Base-by-base conservation (phyloP, 2,113 vertebrate species). In the Zosterops lateralis region DNA sequence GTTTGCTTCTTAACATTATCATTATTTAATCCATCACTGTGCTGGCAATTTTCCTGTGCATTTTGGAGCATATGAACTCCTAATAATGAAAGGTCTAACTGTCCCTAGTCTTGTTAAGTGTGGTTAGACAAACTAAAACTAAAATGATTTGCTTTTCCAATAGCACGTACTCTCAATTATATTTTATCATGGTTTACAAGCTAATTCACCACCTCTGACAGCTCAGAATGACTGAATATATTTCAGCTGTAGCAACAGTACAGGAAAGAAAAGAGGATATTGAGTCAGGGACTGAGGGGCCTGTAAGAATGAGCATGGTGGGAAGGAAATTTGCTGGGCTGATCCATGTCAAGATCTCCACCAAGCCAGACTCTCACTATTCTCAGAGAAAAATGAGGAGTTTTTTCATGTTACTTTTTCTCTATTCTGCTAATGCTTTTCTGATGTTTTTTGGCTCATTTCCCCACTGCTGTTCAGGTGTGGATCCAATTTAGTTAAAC, bases 41-140 rank as follows among this genome's bases (percentile, higher is more conserved):
- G 2, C 72, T 90, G 88, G 68, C 77, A 92, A 93, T 95, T 94
- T 94, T 73, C 91, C 90, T 44, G 83, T 76, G 87, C 90, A 76
- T 92, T 97, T 65, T 94, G 76, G 76, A 96, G 92, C 93, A 93
- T 95, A 85, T 89, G 88, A 95, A 90, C 90, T 93, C 88, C 84
- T 95, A 95, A 97, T 96, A 96, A 97, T 84, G 82, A 90, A 91
- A 96, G 89, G 94, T 94, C 95, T 95, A 89, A 85, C 45, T 86
- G 93, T 96, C 86, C 83, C 95, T 84, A 91, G 93, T 83, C 57
- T n/a, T 93, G 91, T 90, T 95, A 96, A 96, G 81, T 38, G 75
- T 94, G 72, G 94, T 95, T 96, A 96, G 94, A 81, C 72, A 91
- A 89, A 82, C 93, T 85, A 95, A 93, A 93, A 90, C 87, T 93